Percentiles rank a stretch among this genome's conserved stretches.
Conservation (phyloP, 2,797 vertebrate species). For the Danio albolineatus region DNA sequence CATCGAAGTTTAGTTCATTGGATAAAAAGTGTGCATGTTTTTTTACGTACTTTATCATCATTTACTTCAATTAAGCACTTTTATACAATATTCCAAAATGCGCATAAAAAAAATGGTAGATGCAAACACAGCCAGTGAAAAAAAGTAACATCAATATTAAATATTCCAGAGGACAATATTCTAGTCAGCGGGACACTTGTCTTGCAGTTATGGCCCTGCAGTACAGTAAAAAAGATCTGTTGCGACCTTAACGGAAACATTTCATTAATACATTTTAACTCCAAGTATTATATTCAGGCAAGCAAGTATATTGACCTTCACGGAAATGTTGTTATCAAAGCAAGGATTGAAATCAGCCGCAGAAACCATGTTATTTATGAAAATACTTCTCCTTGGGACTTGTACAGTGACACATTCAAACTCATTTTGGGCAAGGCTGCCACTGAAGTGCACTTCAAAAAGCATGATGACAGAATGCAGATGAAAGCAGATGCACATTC, state of each 20-base stretch:
- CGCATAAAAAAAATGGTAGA: too few relatives aligned
- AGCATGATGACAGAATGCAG: conserved; percentile 34
- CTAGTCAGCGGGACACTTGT: too few relatives aligned
- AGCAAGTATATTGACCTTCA: not conserved
- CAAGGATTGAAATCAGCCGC: not conserved
- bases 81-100: too few relatives aligned
- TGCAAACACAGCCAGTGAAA: too few relatives aligned
- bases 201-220: not conserved
- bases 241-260: not conserved
- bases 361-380: not conserved
- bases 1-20: too few relatives aligned
- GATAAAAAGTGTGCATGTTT: too few relatives aligned
- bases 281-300: not conserved
- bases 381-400: not conserved
- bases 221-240: not conserved
- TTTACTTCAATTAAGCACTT: too few relatives aligned
- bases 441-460: conserved; percentile 11
- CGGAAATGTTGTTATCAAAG: not conserved
- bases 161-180: too few relatives aligned
- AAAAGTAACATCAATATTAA: too few relatives aligned
- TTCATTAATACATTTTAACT: not conserved
- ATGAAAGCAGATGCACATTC: conserved; percentile 22
- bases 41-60: too few relatives aligned
- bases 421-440: not conserved
- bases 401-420: conserved; percentile 25